These are phyloP conservation scores for Stegodyphus mimosarum DNA, from an alignment of 1,140 invertebrate species.

Conservation along the genomic window DNA sequence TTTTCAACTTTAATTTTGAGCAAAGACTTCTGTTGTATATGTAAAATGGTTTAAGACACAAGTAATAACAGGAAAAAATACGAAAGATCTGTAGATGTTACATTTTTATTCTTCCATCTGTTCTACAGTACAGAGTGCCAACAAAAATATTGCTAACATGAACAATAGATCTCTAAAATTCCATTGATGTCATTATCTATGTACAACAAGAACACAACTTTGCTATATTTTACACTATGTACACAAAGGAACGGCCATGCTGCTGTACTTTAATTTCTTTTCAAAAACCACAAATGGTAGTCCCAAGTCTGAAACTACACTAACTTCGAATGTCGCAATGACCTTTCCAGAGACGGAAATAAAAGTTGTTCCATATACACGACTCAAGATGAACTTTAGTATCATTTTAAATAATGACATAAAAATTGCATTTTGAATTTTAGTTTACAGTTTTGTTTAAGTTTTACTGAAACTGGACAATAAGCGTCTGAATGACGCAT, in stretches of 20 bases:
- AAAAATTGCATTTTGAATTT: too few relatives aligned
- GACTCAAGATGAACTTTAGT: conserved; percentile 1
- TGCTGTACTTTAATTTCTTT: not conserved
- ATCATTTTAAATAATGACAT: too few relatives aligned
- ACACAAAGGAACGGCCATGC: conserved; percentile 2
- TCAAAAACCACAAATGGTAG: not conserved
- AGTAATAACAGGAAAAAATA: too few relatives aligned
- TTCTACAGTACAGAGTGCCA: conserved; percentile 18
- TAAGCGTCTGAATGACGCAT: too few relatives aligned
- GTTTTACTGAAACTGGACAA: too few relatives aligned
- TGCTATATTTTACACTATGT: conserved; percentile 2
- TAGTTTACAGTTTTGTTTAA: too few relatives aligned
- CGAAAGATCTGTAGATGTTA: too few relatives aligned
- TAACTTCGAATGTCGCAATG: not conserved
- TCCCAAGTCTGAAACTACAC: not conserved
- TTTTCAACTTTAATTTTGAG: too few relatives aligned
- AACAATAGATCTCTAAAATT: conserved; percentile 2
- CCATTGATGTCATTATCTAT: conserved; percentile 1
- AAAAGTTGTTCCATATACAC: not conserved
- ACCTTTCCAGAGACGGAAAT: not conserved
- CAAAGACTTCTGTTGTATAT: too few relatives aligned
- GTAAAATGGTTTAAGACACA: too few relatives aligned
- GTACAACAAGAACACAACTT: conserved; percentile 17
- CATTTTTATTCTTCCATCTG: not conserved
- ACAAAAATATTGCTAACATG: conserved; percentile 30